These are phyloP conservation scores for Globodera ellingtonae DNA, from an alignment of 1,140 invertebrate genomes.

Conservation along the genomic window DNA sequence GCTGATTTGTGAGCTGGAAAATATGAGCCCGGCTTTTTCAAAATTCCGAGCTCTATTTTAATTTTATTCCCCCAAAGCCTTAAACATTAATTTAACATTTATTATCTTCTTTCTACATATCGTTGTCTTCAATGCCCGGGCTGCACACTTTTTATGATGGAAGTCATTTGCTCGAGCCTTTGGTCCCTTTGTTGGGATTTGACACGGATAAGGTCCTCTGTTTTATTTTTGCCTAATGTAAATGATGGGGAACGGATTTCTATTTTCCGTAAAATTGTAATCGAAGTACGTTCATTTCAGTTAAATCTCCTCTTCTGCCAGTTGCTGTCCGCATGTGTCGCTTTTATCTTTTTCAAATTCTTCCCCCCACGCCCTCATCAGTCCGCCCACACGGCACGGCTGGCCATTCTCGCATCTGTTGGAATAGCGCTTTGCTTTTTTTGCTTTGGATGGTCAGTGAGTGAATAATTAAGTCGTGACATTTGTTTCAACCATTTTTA, in stretches of 20 bases:
- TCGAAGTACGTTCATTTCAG: slow-evolving; percentile 68
- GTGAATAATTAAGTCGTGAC: no score
- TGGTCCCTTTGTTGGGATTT: slow-evolving; percentile 21
- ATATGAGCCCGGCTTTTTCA: no score
- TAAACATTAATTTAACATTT: no score
- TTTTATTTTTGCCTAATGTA: background rate
- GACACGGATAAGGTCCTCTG: slow-evolving; percentile 19
- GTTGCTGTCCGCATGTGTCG: slow-evolving; percentile 76
- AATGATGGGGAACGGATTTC: background rate
- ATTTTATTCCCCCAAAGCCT: no score
- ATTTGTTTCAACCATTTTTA: no score
- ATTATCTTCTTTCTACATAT: no score
- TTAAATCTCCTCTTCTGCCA: slow-evolving; percentile 82
- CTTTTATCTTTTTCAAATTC: slow-evolving; percentile 75
- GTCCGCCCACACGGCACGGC: slow-evolving; percentile 72
- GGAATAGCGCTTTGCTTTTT: slow-evolving; percentile 81
- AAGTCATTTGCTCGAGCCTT: slow-evolving; percentile 16
- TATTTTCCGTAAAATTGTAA: background rate
- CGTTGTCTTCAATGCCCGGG: background rate
- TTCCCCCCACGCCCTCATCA: slow-evolving; percentile 73
- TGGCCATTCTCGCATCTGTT: slow-evolving; percentile 76
- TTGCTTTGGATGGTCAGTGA: slow-evolving; percentile 75
- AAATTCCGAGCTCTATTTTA: no score
- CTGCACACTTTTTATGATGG: slow-evolving; percentile 29
- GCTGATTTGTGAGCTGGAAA: no score